Conservation (phyloP, 2,113 vertebrate genomes). For the Danionella cerebrum region DNA sequence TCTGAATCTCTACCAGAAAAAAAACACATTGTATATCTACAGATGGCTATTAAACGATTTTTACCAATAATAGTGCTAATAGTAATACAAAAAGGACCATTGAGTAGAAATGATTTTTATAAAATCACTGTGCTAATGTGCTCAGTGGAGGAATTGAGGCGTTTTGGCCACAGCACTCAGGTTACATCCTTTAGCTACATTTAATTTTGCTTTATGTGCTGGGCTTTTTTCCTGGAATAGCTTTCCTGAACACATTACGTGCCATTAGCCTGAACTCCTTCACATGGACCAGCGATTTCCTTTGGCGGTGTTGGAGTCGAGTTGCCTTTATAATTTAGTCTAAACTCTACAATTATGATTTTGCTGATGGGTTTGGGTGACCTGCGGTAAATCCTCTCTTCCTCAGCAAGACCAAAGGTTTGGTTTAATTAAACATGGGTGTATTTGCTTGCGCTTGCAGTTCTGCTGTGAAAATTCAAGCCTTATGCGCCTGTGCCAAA, state of each 20-base stretch:
- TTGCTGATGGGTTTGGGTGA: background rate
- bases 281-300: background rate
- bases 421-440: background rate
- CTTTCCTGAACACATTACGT: background rate
- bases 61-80: too few species aligned
- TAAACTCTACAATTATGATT: background rate
- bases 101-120: too few species aligned
- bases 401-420: background rate
- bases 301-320: too few species aligned
- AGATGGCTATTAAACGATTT: too few species aligned
- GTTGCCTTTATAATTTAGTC: background rate
- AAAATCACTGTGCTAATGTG: too few species aligned
- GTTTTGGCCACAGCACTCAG: too few species aligned
- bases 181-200: background rate
- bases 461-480: background rate
- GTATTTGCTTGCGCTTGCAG: background rate
- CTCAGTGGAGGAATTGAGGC: too few species aligned
- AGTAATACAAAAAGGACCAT: too few species aligned
- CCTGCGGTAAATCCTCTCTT: background rate
- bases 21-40: too few species aligned
- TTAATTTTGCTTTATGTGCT: background rate
- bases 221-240: background rate
- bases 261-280: background rate
- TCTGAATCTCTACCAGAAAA: too few species aligned
- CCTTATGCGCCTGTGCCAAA: conserved; percentile 33